Evolutionary conservation across 92 coral and sea anemone genomes (phyloP), one percentile per base, ranked within the genome.

Genomic region (Parazoanthus swiftii): DNA sequence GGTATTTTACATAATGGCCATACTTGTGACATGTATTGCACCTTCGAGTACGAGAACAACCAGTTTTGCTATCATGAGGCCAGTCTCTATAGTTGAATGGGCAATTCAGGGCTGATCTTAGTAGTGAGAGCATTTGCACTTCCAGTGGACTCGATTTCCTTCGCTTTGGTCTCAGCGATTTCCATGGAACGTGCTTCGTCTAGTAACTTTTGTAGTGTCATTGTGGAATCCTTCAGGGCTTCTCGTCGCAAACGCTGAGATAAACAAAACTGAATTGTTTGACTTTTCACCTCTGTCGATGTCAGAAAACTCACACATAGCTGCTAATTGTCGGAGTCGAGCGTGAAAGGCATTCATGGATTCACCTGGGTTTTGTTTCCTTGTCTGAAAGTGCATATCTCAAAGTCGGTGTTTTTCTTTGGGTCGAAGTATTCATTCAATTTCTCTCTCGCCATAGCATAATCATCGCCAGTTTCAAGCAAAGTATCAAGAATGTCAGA

Each of bases 321-420:
- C 76, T 36, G 89, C 88, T 85, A 77, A 21, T 77, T 77, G 81
- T 77, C 42, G 74, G 72, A 76, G 76, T 33, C 83, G 88, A 82
- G 91, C 71, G 88, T 85, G 91, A 85, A 25, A 89, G 25, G 91
- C 85, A 76, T 85, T 77, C 89, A 89, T 85, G 42, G 81, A 81
- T 67, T 89, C 91, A 16, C 89, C 89, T 58, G 80, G 76, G 76
- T 89, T 76, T 71, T 89, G 88, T 76, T 85, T 83, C 33, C 91
- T 76, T 90, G 88, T 56, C 90, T 81, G 83, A 90, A 90, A 85
- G 72, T 89, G 88, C 81, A 86, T 72, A 86, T 68, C 83, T 86
- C 88, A 76, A 81, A 86, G 33, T 90, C 82, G 76, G 71, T 65
- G 43, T 90, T 90, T 65, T 42, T 74, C 85, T 87, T 87, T n/a